Percentiles rank a stretch among this genome's conserved stretches.
Evolutionary conservation across 2,888 invertebrate genomes (phyloP).

Genomic region (Hyposoter didymator): DNA sequence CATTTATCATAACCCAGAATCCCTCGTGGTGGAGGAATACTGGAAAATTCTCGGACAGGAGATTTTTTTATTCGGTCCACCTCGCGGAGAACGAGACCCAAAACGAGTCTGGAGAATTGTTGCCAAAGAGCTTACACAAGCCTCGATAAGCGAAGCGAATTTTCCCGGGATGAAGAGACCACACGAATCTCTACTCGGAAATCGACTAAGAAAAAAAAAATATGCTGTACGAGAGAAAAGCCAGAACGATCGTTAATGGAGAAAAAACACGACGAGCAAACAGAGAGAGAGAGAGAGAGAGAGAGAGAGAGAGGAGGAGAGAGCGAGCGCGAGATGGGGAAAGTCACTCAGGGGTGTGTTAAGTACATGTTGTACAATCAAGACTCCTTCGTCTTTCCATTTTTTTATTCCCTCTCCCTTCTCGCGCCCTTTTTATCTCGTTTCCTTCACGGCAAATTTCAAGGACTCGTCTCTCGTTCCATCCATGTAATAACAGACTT

Average conservation of each 20-base stretch:
- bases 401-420: conserved; percentile 6
- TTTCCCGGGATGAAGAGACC: conserved; percentile 43
- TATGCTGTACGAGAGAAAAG: conserved; percentile 3
- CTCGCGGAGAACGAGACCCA: conserved; percentile 6
- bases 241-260: conserved; percentile 53
- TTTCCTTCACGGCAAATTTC: conserved; percentile 19
- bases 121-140: conserved; percentile 22
- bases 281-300: conserved; percentile 6
- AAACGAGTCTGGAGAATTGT: conserved; percentile 30
- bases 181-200: conserved; percentile 1
- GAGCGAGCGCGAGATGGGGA: conserved; percentile 1
- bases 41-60: conserved; percentile 20
- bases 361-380: conserved; percentile 56
- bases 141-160: conserved; percentile 37
- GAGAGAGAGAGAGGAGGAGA: conserved; percentile 2
- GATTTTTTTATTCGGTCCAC: conserved; percentile 1
- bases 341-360: conserved; percentile 17
- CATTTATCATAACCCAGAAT: conserved; percentile 54
- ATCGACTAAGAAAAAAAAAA: conserved; percentile 33
- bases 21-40: conserved; percentile 10
- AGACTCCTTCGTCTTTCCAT: conserved; percentile 31
- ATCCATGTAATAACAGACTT: conserved; percentile 24
- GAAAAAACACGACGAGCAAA: conserved; percentile 60
- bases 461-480: conserved; percentile 24
- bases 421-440: conserved; percentile 3